Conservation (phyloP, 2,888 invertebrate species). For the Eristalis intricaria region DNA sequence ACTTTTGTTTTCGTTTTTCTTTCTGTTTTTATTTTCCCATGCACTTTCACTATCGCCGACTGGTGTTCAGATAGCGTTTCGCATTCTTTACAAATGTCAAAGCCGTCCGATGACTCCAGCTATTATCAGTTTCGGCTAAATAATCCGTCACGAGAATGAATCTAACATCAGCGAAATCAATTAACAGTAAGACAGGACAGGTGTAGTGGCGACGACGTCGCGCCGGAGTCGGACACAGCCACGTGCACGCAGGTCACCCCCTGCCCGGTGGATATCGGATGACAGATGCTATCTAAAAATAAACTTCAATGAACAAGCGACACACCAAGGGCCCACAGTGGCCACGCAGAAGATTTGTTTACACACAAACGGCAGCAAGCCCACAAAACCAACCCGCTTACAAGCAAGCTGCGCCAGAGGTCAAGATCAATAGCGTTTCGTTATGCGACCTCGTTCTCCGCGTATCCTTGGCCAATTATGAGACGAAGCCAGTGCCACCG, state of each 20-base stretch:
- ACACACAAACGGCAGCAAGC: conserved; percentile 6
- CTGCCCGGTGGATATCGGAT: not conserved
- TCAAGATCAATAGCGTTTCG: conserved; percentile 54
- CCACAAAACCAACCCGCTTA: not conserved
- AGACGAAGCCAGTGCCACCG: not conserved
- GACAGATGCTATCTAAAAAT: conserved; percentile 49
- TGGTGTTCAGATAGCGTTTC: not conserved
- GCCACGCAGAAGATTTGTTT: not conserved
- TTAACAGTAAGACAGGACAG: not conserved
- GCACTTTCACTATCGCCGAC: not conserved
- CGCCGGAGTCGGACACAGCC: not conserved
- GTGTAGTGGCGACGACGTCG: not conserved
- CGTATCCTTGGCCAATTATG: not conserved
- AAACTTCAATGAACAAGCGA: not conserved
- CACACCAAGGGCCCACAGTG: not conserved
- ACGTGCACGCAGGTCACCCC: not conserved
- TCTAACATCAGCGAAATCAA: not conserved
- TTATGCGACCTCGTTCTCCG: not conserved
- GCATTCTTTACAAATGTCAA: not conserved
- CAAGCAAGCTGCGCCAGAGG: conserved; percentile 15
- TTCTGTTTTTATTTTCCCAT: not conserved
- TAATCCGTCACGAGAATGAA: not conserved
- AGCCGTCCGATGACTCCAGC: not conserved
- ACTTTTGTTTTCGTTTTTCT: not conserved
- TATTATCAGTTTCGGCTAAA: not conserved